Evolutionary conservation across 2,797 vertebrate species (phyloP).

Genomic region (Myotis pilosus): DNA sequence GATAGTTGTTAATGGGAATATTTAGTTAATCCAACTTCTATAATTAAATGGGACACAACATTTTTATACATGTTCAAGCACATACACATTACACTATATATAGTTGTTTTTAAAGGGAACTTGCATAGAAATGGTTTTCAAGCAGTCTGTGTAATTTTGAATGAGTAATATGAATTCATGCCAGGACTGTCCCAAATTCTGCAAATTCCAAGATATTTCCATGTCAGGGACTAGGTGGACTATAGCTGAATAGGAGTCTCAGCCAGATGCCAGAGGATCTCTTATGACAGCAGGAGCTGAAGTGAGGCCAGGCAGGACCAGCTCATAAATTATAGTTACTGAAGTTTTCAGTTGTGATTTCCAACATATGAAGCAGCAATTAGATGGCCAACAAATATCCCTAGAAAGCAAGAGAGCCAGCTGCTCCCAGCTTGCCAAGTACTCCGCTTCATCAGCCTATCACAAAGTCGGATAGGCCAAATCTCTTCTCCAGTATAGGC

Average conservation of each 20-base stretch:
- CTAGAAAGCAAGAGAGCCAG: neutral
- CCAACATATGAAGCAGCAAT: neutral
- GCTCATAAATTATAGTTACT: neutral
- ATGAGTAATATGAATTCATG: neutral
- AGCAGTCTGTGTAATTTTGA: neutral
- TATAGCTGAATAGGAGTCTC: neutral
- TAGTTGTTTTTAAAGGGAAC: neutral
- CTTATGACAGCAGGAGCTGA: neutral
- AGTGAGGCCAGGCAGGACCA: neutral
- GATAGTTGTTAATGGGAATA: neutral
- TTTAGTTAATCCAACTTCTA: neutral
- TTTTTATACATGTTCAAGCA: neutral
- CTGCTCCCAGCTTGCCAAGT: neutral
- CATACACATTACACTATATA: neutral
- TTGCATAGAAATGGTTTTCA: neutral
- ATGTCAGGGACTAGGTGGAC: neutral
- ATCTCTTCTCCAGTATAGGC: neutral
- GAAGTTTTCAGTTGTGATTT: neutral
- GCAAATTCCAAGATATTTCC: neutral
- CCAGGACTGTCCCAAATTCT: neutral
- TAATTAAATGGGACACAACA: neutral
- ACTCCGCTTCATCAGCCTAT: neutral
- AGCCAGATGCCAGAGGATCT: neutral
- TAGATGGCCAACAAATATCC: neutral
- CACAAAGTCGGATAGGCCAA: neutral